Conservation (phyloP, 37 sponge, comb jelly and placozoan species). For the Chondrilla cf. caribensis region DNA sequence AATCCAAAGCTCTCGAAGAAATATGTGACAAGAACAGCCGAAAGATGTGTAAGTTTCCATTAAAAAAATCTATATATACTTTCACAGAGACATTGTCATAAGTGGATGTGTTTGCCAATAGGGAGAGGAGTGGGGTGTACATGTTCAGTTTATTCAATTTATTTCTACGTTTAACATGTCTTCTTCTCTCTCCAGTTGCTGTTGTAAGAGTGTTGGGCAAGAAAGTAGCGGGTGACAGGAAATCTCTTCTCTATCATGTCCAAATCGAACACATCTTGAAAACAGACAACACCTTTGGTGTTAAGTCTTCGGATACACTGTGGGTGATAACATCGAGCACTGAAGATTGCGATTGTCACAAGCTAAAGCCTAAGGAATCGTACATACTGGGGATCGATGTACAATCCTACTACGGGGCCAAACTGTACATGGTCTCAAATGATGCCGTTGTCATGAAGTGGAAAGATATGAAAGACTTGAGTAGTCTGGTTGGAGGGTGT, state of each 20-base stretch:
- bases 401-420: background rate
- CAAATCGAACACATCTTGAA: background rate
- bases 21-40: background rate
- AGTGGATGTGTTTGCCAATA: too few relatives aligned
- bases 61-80: too few relatives aligned
- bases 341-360: background rate
- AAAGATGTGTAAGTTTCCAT: background rate
- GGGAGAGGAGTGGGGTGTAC: too few relatives aligned
- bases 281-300: background rate
- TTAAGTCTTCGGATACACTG: background rate
- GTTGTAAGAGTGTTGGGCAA: background rate
- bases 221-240: background rate
- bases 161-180: background rate
- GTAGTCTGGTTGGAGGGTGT: too few relatives aligned
- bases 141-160: too few relatives aligned
- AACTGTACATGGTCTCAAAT: background rate
- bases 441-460: slow-evolving; percentile 5
- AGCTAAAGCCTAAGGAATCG: background rate
- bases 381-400: background rate
- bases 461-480: background rate
- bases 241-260: background rate
- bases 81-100: too few relatives aligned
- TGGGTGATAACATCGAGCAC: background rate
- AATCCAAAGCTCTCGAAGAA: background rate
- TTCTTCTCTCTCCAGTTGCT: background rate